Evolutionary conservation across 92 coral and sea anemone genomes (phyloP).

Genomic region (Zoanthus sansibaricus): DNA sequence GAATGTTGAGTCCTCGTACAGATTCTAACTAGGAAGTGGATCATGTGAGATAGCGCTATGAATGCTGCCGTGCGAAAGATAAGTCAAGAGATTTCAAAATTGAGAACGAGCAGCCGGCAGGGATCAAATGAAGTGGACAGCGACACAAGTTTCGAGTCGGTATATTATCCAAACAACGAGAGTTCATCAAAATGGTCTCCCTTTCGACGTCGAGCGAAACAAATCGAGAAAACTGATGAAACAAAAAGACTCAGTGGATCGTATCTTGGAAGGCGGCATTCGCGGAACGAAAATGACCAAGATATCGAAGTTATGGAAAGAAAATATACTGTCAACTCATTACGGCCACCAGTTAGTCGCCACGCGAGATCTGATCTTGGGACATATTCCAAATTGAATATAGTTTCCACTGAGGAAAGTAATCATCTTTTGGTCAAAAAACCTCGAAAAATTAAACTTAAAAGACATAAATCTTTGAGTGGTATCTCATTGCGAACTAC

Average conservation of each 20-base stretch:
- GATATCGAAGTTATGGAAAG: constrained; percentile 35
- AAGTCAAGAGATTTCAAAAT: constrained; percentile 41
- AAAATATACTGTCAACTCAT: constrained; percentile 4
- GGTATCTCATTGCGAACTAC: background rate
- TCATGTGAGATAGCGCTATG: constrained; percentile 35
- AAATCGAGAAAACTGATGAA: constrained; percentile 15
- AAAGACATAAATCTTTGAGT: constrained; percentile 35
- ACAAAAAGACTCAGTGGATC: constrained; percentile 1
- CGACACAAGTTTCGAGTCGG: constrained; percentile 26
- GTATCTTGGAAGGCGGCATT: constrained; percentile 14
- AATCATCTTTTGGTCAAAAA: constrained; percentile 11
- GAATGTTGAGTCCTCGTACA: background rate
- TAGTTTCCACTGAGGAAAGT: background rate
- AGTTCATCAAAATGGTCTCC: constrained; percentile 43
- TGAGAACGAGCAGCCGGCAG: constrained; percentile 27
- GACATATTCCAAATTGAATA: constrained; percentile 15
- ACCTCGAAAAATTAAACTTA: constrained; percentile 18
- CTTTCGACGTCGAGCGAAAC: constrained; percentile 28
- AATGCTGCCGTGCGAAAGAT: constrained; percentile 47
- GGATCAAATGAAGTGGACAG: constrained; percentile 29
- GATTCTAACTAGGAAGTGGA: background rate
- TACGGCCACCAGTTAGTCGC: constrained; percentile 23
- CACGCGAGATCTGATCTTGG: constrained; percentile 49
- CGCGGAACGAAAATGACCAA: constrained; percentile 33
- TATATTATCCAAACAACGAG: constrained; percentile 5